Evolutionary conservation across 2,797 vertebrate species (phyloP), one percentile per base, ranked within the genome.

Genomic region (Characodon lateralis): DNA sequence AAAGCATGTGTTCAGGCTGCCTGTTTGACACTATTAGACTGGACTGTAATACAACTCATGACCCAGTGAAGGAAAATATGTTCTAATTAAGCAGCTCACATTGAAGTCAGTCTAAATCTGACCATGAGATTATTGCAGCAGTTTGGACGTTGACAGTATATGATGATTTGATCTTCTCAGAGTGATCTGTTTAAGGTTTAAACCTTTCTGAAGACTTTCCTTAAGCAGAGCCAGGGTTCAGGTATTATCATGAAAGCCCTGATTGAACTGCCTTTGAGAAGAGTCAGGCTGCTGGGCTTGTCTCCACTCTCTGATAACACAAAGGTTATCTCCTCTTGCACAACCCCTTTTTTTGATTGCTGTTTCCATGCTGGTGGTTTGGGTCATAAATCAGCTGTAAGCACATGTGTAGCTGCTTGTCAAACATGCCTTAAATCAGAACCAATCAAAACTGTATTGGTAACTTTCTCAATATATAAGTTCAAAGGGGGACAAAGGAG

Each of bases 301-400:
- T 72, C 70, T 77, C 41, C 50, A 22, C 71, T 78, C n/a, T 4
- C 83, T 77, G 82, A 84, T 83, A 85, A 80, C 79, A 74, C 24
- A 66, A 83, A 51, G n/a, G 16, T 85, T 74, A 80, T 86, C 81
- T 75, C 13, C 22, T 51, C 35, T 82, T 61, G 58, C 26, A 13
- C 43, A 83, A 79, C 12, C 68, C 48, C 10, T 77, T 78, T 76
- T 51, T 39, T 71, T 69, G 41, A 9, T 24, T 46, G 24, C n/a
- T 70, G 14, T 18, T 68, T 8, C 43, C 65, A 41, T 68, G 13
- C 16, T 72, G n/a, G 59, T 71, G 48, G 53, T 72, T 43, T n/a
- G 9, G 48, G n/a, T 10, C 58, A 20, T 71, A 16, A 76, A 78
- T 79, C 68, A 55, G 43, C 5, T 71, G 1, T 70, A 63, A 41